Evolutionary conservation across 2,888 invertebrate species (phyloP).

Genomic region (Physocephala rufipes): DNA sequence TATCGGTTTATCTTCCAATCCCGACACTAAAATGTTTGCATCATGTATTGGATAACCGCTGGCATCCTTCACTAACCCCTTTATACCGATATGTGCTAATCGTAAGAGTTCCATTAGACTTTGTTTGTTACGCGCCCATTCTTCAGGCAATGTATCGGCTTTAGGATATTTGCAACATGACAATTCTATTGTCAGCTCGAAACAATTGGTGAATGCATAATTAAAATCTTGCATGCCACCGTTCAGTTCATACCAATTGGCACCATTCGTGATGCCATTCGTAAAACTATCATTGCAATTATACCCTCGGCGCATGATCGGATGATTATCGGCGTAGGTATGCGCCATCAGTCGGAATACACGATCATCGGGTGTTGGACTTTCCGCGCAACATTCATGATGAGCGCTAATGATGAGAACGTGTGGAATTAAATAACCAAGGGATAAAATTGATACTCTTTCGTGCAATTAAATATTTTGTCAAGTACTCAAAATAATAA

Average conservation of each 20-base stretch:
- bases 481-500: no score
- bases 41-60: constrained; percentile 67
- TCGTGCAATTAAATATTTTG: no score
- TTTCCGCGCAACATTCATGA: constrained; percentile 76
- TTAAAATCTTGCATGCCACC: constrained; percentile 99
- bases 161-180: constrained; percentile 94
- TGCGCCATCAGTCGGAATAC: constrained; percentile 82
- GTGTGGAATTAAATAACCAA: neutral
- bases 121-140: constrained; percentile 89
- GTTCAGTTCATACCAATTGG: constrained; percentile 87
- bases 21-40: constrained; percentile 80
- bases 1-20: constrained; percentile 81
- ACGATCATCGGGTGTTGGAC: constrained; percentile 82
- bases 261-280: constrained; percentile 90
- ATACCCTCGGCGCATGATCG: constrained; percentile 78
- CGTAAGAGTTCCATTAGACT: constrained; percentile 86
- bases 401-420: constrained; percentile 61
- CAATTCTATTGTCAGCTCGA: constrained; percentile 96
- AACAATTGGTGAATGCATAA: constrained; percentile 93
- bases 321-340: constrained; percentile 78
- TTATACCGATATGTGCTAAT: constrained; percentile 78
- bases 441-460: no score
- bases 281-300: constrained; percentile 80
- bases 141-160: constrained; percentile 74
- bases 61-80: constrained; percentile 65